phyloP scores from a whole-genome alignment of 2,888 invertebrate genomes.

The Mythimna albipuncta region DNA sequence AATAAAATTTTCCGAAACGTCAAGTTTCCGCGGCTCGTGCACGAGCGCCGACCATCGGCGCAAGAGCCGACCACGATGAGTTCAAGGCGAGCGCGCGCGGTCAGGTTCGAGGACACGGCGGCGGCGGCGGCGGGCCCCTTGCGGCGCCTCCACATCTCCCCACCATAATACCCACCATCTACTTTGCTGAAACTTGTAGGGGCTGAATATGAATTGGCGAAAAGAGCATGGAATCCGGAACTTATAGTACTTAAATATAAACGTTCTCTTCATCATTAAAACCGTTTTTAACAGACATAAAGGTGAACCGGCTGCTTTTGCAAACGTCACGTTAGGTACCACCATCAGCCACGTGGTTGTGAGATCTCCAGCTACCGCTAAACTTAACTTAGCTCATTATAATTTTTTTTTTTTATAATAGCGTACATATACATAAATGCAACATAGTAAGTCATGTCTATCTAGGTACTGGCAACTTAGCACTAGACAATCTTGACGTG shows the following conservation, averaged over 20 bases:
- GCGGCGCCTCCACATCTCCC: conserved; percentile 80
- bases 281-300: not conserved
- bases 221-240: conserved; percentile 11
- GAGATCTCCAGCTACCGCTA: not conserved
- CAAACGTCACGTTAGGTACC: not conserved
- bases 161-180: conserved; percentile 58
- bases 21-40: conserved; percentile 78
- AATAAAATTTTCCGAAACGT: conserved; percentile 71
- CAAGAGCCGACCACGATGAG: conserved; percentile 84
- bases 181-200: conserved; percentile 56
- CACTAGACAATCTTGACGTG: conserved; percentile 3
- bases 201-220: conserved; percentile 27
- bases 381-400: not conserved
- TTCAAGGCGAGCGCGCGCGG: conserved; percentile 90
- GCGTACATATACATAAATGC: not conserved
- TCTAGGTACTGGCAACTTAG: not conserved
- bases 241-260: not conserved
- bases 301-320: not conserved
- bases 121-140: conserved; percentile 79
- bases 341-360: not conserved
- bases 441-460: not conserved
- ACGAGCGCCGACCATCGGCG: conserved; percentile 76
- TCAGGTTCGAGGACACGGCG: conserved; percentile 89
- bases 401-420: not conserved
- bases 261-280: not conserved